These are phyloP conservation scores for Fulica atra DNA, from an alignment of 2,113 vertebrate genomes.

Conservation along the genomic window DNA sequence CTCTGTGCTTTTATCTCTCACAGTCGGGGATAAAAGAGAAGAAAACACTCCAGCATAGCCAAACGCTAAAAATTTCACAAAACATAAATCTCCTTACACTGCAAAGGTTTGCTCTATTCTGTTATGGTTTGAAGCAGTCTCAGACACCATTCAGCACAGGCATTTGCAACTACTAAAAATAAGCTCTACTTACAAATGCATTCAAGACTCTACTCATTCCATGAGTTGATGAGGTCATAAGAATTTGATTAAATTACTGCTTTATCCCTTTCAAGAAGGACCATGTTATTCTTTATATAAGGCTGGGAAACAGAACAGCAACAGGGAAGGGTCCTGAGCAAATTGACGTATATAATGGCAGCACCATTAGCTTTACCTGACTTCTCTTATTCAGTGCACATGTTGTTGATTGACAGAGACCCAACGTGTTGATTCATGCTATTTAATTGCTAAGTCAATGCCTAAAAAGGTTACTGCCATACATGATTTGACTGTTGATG, in stretches of 20 bases:
- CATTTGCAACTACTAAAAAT: background rate
- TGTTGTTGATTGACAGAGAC: constrained; percentile 38
- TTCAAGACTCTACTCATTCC: background rate
- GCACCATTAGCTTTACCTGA: background rate
- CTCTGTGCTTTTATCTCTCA: background rate
- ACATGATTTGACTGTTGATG: constrained; percentile 43
- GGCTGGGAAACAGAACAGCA: background rate
- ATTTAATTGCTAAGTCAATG: constrained; percentile 61
- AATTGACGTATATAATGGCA: background rate
- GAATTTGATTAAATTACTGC: background rate
- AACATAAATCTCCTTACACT: background rate
- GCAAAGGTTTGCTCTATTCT: background rate
- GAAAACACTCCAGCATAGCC: background rate
- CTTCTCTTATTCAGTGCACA: constrained; percentile 49
- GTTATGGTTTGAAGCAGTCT: too few species aligned
- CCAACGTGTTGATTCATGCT: constrained; percentile 51
- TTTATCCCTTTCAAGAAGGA: background rate
- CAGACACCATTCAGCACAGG: background rate
- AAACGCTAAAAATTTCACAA: background rate
- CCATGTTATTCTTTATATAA: background rate
- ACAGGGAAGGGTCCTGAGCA: background rate
- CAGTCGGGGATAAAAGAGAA: background rate
- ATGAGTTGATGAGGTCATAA: background rate
- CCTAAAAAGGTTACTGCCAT: constrained; percentile 47
- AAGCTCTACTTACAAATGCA: background rate